phyloP scores from a whole-genome alignment of 30 jellyfish, hydroid and myxozoan species.

The Hydra vulgaris region DNA sequence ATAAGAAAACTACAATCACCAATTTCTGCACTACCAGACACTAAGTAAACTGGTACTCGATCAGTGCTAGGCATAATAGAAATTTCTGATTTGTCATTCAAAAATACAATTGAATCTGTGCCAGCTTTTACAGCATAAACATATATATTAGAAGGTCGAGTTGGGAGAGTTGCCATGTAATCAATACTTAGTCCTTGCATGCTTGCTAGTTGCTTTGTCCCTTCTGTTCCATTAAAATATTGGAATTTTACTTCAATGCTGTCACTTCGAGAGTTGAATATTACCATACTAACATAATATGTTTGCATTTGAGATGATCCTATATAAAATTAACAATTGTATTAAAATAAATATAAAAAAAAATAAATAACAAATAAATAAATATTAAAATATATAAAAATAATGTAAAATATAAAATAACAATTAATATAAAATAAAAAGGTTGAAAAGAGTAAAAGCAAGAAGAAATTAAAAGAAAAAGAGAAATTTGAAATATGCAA shows the following conservation, averaged over 20 bases:
- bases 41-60: not conserved
- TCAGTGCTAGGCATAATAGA: not conserved
- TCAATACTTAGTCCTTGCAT: not conserved
- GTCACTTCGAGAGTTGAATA: slow-evolving; percentile 13
- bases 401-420: no score
- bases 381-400: no score
- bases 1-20: no score
- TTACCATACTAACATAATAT: slow-evolving; percentile 11
- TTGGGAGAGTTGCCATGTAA: not conserved
- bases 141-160: slow-evolving; percentile 3
- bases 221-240: not conserved
- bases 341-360: no score
- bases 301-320: slow-evolving; percentile 10
- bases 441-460: no score
- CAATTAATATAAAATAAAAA: no score
- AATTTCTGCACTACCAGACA: slow-evolving; percentile 11
- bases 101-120: slow-evolving; percentile 1
- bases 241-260: slow-evolving; percentile 1
- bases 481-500: no score
- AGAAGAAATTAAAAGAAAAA: no score
- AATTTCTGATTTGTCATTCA: slow-evolving; percentile 10
- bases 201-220: not conserved
- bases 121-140: slow-evolving; percentile 19
- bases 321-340: no score
- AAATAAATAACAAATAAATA: no score